Evolutionary conservation across 1,140 invertebrate species (phyloP).

Genomic region (Drosophila hydei): DNA sequence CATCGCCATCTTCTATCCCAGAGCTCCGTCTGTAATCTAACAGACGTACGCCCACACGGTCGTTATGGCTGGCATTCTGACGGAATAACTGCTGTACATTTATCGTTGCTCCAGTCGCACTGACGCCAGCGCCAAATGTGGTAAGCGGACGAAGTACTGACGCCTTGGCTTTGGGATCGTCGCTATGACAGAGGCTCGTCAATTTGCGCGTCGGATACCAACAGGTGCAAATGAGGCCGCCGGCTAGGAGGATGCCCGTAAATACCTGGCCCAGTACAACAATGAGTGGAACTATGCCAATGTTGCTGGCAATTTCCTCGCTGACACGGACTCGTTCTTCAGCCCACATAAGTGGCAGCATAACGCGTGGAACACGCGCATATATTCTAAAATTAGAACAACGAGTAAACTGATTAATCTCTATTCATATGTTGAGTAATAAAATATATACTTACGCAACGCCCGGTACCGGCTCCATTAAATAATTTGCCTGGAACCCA

Average conservation of each 20-base stretch:
- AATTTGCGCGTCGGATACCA: conserved; percentile 77
- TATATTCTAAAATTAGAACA: conserved; percentile 86
- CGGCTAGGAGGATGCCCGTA: conserved; percentile 68
- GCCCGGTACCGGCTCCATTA: conserved; percentile 87
- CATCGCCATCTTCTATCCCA: conserved; percentile 18
- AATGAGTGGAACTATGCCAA: conserved; percentile 68
- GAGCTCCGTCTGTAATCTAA: conserved; percentile 67
- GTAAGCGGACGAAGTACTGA: conserved; percentile 57
- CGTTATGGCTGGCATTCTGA: conserved; percentile 26
- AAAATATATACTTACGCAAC: conserved; percentile 86
- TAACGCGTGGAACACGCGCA: conserved; percentile 87
- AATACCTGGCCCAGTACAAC: conserved; percentile 73
- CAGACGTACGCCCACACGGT: conserved; percentile 64
- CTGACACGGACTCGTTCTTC: conserved; percentile 87
- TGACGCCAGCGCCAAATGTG: conserved; percentile 27
- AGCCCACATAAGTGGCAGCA: conserved; percentile 92
- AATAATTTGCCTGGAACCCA: conserved; percentile 90
- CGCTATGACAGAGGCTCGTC: conserved; percentile 65
- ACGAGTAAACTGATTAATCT: conserved; percentile 13
- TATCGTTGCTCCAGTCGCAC: conserved; percentile 3
- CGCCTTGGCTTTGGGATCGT: conserved; percentile 76
- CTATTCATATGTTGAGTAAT: neutral
- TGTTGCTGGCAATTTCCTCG: conserved; percentile 84
- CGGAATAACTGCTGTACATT: conserved; percentile 28
- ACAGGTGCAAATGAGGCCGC: conserved; percentile 74